Conservation (phyloP, 2,113 vertebrate genomes). For the Otus sunia region DNA sequence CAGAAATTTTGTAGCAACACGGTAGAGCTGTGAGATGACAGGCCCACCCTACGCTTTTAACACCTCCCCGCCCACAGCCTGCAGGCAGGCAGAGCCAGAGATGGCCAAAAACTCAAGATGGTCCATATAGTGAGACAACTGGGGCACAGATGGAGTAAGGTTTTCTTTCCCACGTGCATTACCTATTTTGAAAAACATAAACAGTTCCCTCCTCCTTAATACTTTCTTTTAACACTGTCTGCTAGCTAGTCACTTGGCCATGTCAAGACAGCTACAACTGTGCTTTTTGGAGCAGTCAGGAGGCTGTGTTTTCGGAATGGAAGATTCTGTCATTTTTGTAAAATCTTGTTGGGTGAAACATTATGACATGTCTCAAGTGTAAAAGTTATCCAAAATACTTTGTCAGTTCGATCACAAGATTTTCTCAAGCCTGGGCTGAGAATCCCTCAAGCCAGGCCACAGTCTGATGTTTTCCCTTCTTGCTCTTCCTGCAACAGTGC, state of each 20-base stretch:
- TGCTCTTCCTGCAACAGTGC: not conserved
- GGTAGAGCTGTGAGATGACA: not conserved
- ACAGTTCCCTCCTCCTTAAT: not conserved
- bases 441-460: not conserved
- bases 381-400: not conserved
- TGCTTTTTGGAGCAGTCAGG: not conserved
- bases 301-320: not conserved
- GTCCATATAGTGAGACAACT: not conserved
- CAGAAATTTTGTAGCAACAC: not conserved
- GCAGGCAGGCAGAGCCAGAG: not conserved
- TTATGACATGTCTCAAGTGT: not conserved
- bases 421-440: not conserved
- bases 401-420: not conserved
- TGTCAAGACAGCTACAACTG: not conserved
- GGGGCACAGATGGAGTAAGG: constrained; percentile 37
- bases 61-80: constrained; percentile 16
- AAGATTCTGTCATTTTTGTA: not conserved
- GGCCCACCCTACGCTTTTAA: constrained; percentile 1
- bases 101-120: constrained; percentile 33
- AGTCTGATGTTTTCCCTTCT: not conserved
- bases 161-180: not conserved
- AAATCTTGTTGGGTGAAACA: not conserved
- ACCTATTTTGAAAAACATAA: constrained; percentile 15
- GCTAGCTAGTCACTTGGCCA: not conserved
- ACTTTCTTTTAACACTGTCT: not conserved